A percentile compares a stretch with the other conserved stretches of the same genome.
Conservation (phyloP, 2,797 vertebrate species). For the Merluccius polli region DNA sequence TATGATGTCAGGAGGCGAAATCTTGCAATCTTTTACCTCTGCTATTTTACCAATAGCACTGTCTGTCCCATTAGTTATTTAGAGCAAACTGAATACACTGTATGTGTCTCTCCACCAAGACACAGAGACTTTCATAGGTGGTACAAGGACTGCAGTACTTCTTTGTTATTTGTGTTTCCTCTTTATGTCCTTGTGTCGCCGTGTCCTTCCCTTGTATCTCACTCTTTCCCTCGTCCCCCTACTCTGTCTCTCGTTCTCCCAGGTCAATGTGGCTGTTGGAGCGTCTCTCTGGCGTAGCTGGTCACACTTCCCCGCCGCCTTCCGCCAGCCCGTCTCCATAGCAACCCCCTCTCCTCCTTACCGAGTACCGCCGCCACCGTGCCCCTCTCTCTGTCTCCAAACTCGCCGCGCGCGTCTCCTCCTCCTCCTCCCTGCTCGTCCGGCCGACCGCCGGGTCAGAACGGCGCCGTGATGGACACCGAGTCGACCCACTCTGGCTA, state of each 20-base stretch:
- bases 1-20: background rate
- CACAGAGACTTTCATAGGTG: too few relatives aligned
- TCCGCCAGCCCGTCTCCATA: conserved; percentile 51
- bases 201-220: too few relatives aligned
- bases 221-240: background rate
- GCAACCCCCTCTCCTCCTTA: conserved; percentile 43
- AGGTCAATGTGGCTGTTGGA: conserved; percentile 59
- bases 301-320: conserved; percentile 48
- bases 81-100: too few relatives aligned
- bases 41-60: background rate
- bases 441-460: conserved; percentile 38
- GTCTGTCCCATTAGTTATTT: too few relatives aligned
- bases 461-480: conserved; percentile 84
- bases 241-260: conserved; percentile 7
- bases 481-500: conserved; percentile 96
- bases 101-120: too few relatives aligned
- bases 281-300: conserved; percentile 48
- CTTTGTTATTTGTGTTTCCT: too few relatives aligned
- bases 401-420: conserved; percentile 17
- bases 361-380: conserved; percentile 35
- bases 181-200: too few relatives aligned
- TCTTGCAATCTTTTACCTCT: background rate
- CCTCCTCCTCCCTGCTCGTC: conserved; percentile 40
- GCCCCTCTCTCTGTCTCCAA: conserved; percentile 27
- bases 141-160: too few relatives aligned